Conservation (phyloP, 2,113 vertebrate genomes). For the Ginglymostoma cirratum region DNA sequence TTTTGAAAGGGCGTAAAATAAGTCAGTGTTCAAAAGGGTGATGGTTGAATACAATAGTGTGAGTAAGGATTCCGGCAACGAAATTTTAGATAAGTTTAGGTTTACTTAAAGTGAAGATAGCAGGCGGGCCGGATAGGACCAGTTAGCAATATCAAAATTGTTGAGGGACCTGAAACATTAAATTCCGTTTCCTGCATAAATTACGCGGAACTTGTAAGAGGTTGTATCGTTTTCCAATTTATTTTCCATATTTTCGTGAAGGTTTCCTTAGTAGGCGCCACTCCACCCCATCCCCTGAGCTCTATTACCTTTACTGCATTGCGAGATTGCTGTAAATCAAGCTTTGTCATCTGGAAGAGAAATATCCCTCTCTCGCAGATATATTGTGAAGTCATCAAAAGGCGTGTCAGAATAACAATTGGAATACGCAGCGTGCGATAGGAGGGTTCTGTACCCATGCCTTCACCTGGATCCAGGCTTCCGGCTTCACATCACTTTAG, state of each 20-base stretch:
- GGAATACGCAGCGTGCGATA: background rate
- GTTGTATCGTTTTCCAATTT: background rate
- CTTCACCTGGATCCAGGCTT: background rate
- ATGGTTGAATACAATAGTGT: background rate
- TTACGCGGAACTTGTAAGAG: background rate
- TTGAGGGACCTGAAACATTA: background rate
- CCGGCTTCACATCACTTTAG: background rate
- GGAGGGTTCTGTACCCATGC: background rate
- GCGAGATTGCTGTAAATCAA: background rate
- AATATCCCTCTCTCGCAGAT: background rate
- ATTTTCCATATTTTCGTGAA: background rate
- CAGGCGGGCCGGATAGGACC: background rate
- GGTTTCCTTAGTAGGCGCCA: background rate
- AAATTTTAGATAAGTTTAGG: background rate
- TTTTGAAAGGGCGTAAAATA: background rate
- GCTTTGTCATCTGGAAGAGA: background rate
- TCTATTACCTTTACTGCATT: background rate
- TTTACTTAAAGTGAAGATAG: background rate
- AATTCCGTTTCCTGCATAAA: background rate
- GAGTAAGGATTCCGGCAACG: background rate
- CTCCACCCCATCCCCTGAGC: background rate
- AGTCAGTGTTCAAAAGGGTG: background rate
- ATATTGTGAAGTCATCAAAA: constrained; percentile 10
- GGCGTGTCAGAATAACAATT: background rate
- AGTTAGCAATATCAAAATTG: background rate